These are phyloP conservation scores for Aplocera efformata DNA, from an alignment of 2,888 invertebrate genomes.

Conservation along the genomic window DNA sequence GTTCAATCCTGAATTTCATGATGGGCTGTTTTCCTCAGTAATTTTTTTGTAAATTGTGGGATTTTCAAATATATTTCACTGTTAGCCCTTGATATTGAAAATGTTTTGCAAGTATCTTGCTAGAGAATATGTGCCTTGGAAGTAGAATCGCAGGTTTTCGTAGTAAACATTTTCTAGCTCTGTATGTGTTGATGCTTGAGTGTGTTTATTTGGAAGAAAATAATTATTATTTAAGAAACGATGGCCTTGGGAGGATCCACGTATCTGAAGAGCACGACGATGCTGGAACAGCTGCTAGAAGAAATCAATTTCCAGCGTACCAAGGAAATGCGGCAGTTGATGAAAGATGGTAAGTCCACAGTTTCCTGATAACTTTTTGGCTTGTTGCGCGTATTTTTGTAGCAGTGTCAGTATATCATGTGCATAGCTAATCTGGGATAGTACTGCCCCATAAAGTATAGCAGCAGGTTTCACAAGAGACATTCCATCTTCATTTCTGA, in stretches of 20 bases:
- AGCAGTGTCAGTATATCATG: too few species aligned
- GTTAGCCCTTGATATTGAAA: constrained; percentile 3
- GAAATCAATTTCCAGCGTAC: constrained; percentile 96
- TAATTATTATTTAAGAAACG: constrained; percentile 30
- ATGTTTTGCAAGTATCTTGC: constrained; percentile 6
- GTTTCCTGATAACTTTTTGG: constrained; percentile 7
- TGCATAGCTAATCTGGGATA: too few species aligned
- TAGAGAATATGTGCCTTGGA: constrained; percentile 31
- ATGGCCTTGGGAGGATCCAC: constrained; percentile 65
- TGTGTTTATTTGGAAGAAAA: constrained; percentile 14
- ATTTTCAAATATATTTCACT: constrained; percentile 14
- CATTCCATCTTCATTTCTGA: too few species aligned
- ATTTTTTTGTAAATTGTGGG: constrained; percentile 17
- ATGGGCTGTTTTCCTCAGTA: constrained; percentile 5
- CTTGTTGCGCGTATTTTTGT: too few species aligned
- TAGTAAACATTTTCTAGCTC: constrained; percentile 16
- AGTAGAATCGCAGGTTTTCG: constrained; percentile 13
- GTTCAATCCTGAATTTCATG: neutral
- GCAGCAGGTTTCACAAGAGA: too few species aligned
- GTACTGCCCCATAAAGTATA: too few species aligned
- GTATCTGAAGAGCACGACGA: constrained; percentile 79
- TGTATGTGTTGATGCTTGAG: constrained; percentile 36
- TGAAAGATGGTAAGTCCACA: constrained; percentile 88
- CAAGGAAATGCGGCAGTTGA: constrained; percentile 93
- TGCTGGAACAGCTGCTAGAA: constrained; percentile 91